phyloP scores from a whole-genome alignment of 2,888 invertebrate species.

The Zelleria hepariella region DNA sequence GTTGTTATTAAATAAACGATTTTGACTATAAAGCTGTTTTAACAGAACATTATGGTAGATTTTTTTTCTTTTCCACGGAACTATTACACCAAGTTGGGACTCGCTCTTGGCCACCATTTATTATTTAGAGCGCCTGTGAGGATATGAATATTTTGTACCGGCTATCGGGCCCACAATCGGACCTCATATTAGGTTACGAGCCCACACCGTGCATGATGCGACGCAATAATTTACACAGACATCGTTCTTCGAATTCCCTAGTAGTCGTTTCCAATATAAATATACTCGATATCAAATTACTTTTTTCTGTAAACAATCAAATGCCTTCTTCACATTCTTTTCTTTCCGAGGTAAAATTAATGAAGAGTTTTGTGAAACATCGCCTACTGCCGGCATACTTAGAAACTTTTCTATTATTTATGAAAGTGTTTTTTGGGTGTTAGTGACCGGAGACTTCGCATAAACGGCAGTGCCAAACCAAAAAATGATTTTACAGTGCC shows the following conservation, averaged over 20 bases:
- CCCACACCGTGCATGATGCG: conserved; percentile 26
- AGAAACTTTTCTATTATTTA: too few relatives aligned
- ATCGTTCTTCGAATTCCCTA: conserved; percentile 22
- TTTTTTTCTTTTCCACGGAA: neutral
- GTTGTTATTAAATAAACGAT: too few relatives aligned
- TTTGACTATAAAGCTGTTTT: too few relatives aligned
- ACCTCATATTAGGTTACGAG: conserved; percentile 57
- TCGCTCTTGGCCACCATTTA: conserved; percentile 21
- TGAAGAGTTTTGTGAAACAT: too few relatives aligned
- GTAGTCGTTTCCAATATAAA: conserved; percentile 24
- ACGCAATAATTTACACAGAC: conserved; percentile 42
- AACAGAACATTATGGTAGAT: too few relatives aligned
- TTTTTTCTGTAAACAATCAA: neutral
- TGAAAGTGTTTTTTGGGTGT: too few relatives aligned
- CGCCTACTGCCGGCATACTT: too few relatives aligned
- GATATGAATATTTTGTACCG: conserved; percentile 57
- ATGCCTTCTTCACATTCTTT: neutral
- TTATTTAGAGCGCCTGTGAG: conserved; percentile 61
- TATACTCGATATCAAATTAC: neutral
- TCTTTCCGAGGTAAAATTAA: too few relatives aligned
- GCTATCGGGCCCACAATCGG: conserved; percentile 48
- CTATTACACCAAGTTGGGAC: neutral
- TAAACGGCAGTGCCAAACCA: too few relatives aligned
- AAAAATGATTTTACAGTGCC: too few relatives aligned
- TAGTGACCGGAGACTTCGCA: too few relatives aligned